Conservation (phyloP, 2,797 vertebrate species). For the Miichthys miiuy region DNA sequence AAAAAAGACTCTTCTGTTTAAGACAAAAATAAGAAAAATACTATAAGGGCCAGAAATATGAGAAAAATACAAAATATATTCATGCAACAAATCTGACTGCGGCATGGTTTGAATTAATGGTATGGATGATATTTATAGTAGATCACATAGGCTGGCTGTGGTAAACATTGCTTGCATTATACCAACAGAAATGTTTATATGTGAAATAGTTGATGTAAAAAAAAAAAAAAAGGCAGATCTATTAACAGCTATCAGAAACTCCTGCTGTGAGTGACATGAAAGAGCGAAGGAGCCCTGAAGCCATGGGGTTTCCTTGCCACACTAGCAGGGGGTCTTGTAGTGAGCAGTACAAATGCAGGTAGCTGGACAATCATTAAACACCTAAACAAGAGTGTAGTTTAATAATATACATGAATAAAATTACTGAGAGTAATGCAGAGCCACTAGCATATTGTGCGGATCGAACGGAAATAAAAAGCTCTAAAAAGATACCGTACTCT, state of each 20-base stretch:
- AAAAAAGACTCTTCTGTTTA: slow-evolving; percentile 7
- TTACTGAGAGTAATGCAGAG: not conserved
- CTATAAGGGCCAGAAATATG: not conserved
- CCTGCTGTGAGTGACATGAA: slow-evolving; percentile 32
- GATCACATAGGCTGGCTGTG: not conserved
- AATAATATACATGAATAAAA: not conserved
- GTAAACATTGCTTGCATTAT: slow-evolving; percentile 10
- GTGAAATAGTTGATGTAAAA: not conserved
- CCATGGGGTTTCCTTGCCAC: slow-evolving; percentile 29
- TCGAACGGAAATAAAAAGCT: not conserved
- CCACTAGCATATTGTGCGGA: not conserved
- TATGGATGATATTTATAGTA: not conserved
- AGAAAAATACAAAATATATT: not conserved
- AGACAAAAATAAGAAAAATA: not conserved
- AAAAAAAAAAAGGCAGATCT: not conserved
- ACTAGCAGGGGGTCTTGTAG: slow-evolving; percentile 30
- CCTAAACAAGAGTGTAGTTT: slow-evolving; percentile 11
- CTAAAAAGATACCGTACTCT: not conserved
- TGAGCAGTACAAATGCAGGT: slow-evolving; percentile 32
- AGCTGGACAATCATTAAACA: slow-evolving; percentile 42
- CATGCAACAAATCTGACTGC: not conserved
- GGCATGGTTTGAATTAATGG: not conserved
- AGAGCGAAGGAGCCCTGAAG: not conserved
- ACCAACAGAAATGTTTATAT: slow-evolving; percentile 1
- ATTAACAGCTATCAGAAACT: slow-evolving; percentile 28